These are phyloP conservation scores for Euthynnus affinis DNA, from an alignment of 2,797 vertebrate species.

Conservation along the genomic window DNA sequence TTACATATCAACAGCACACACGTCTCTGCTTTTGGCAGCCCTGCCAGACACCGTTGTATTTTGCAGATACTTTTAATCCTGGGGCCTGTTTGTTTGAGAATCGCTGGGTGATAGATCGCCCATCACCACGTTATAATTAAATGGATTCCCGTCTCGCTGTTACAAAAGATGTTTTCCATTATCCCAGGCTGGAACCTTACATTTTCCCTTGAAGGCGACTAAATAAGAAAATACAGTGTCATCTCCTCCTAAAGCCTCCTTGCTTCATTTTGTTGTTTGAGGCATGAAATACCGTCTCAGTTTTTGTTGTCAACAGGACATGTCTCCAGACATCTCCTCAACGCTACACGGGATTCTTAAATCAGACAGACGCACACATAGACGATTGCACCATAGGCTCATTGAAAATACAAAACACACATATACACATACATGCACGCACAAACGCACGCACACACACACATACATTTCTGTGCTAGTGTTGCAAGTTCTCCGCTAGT, in stretches of 20 bases:
- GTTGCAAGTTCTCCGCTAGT: slow-evolving; percentile 74
- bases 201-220: slow-evolving; percentile 51
- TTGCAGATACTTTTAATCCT: slow-evolving; percentile 78
- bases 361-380: slow-evolving; percentile 43
- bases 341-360: slow-evolving; percentile 58
- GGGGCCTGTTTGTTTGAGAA: slow-evolving; percentile 77
- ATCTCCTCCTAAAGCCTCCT: slow-evolving; percentile 73
- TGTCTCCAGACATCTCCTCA: slow-evolving; percentile 73
- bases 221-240: slow-evolving; percentile 69
- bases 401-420: slow-evolving; percentile 55
- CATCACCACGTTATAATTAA: slow-evolving; percentile 83
- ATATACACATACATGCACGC: too few species aligned
- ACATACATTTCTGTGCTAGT: slow-evolving; percentile 59
- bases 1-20: slow-evolving; percentile 82
- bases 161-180: slow-evolving; percentile 82
- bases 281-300: slow-evolving; percentile 78
- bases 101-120: slow-evolving; percentile 73
- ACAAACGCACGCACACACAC: slow-evolving; percentile 47
- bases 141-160: slow-evolving; percentile 74
- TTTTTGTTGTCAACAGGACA: slow-evolving; percentile 71
- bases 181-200: slow-evolving; percentile 44
- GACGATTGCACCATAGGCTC: slow-evolving; percentile 64
- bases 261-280: slow-evolving; percentile 79
- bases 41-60: slow-evolving; percentile 72
- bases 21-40: slow-evolving; percentile 65